These are phyloP conservation scores for Abrostola tripartita DNA, from an alignment of 2,888 invertebrate species.

Conservation along the genomic window DNA sequence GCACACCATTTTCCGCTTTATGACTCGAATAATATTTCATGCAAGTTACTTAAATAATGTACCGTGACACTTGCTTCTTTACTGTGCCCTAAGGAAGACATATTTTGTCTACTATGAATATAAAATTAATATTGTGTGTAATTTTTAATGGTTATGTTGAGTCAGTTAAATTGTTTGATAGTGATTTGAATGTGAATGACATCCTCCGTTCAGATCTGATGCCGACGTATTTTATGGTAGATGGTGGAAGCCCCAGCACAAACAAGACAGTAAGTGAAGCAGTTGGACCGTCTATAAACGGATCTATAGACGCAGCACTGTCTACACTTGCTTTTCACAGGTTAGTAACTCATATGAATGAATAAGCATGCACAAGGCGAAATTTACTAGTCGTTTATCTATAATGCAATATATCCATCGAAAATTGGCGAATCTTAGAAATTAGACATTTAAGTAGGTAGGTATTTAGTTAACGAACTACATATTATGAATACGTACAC, in stretches of 20 bases:
- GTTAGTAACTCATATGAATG: conserved; percentile 69
- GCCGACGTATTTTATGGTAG: conserved; percentile 90
- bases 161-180: conserved; percentile 65
- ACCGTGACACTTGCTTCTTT: conserved; percentile 57
- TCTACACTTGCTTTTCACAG: conserved; percentile 91
- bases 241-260: conserved; percentile 66
- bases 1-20: conserved; percentile 80
- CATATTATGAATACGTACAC: no score
- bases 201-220: conserved; percentile 91
- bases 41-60: conserved; percentile 37
- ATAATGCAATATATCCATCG: no score
- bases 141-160: conserved; percentile 26
- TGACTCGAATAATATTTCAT: conserved; percentile 76
- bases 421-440: no score
- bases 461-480: no score
- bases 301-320: conserved; percentile 89
- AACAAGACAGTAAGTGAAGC: conserved; percentile 54
- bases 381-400: no score
- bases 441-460: no score
- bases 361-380: no score
- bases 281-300: conserved; percentile 78
- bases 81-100: conserved; percentile 36
- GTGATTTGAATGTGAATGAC: conserved; percentile 89
- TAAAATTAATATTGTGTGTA: conserved; percentile 25
- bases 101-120: conserved; percentile 35